phyloP scores from a whole-genome alignment of 2,888 invertebrate genomes.

The Carabus problematicus region DNA sequence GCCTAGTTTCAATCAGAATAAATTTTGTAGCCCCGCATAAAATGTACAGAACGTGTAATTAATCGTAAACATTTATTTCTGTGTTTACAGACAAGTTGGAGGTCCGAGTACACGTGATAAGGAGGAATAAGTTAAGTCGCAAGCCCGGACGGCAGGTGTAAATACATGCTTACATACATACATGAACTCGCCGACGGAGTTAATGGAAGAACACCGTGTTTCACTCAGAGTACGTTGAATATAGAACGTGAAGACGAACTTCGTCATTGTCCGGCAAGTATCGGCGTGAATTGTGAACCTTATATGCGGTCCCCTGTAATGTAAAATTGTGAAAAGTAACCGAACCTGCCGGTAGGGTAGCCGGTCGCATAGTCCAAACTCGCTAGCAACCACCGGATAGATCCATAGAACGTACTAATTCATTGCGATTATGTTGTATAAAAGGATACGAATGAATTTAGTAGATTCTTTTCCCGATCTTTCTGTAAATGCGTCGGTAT shows the following conservation, averaged over 20 bases:
- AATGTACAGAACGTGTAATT: not conserved
- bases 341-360: conserved; percentile 37
- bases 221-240: not conserved
- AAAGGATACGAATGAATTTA: too few species aligned
- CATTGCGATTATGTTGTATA: not conserved
- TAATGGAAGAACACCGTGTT: not conserved
- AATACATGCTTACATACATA: conserved; percentile 8
- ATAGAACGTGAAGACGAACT: not conserved
- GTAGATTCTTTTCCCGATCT: too few species aligned
- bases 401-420: not conserved
- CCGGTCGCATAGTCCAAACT: conserved; percentile 16
- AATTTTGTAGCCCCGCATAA: not conserved
- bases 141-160: conserved; percentile 23
- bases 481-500: too few species aligned
- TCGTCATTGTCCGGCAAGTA: conserved; percentile 4
- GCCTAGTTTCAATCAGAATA: not conserved
- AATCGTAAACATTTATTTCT: conserved; percentile 52
- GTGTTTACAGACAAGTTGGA: conserved; percentile 83
- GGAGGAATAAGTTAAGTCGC: conserved; percentile 47
- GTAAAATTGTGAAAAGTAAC: conserved; percentile 33
- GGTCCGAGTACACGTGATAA: conserved; percentile 94
- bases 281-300: conserved; percentile 4
- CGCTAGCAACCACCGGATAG: not conserved
- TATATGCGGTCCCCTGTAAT: conserved; percentile 2
- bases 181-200: not conserved